Evolutionary conservation across 2,888 invertebrate genomes (phyloP), one percentile per base, ranked within the genome.

Genomic region (Doris montereyensis): DNA sequence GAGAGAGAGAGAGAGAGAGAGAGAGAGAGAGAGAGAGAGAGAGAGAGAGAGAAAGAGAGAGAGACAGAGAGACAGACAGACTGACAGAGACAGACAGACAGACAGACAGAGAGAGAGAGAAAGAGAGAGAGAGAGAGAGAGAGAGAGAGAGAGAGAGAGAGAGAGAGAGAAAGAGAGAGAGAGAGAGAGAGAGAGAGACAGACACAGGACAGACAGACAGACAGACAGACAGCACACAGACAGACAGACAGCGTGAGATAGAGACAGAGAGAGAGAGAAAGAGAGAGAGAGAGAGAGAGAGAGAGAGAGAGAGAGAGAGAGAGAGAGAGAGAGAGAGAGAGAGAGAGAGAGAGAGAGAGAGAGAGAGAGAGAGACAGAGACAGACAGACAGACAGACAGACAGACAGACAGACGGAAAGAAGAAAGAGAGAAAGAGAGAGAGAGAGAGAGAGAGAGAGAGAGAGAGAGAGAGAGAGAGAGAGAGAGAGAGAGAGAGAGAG

Each of bases 71-170:
- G 13, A n/a, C 34, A 34, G 58, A 65, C 34, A 65, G 35, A 34
- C 8, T 21, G 24, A 76, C 34, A 65, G 62, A 60, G 34, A 76
- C 35, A 76, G 60, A 65, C n/a, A 34, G 65, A 65, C 34, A 65
- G 65, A 65, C 24, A 76, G 60, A 65, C 30, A 65, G 76, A 65
- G 8, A 60, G 30, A 76, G 35, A 65, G 60, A 60, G 62, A 76
- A 24, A 65, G 62, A 65, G 65, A 76, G 32, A 60, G 34, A 65
- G 35, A 76, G 26, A 76, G 62, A 62, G 60, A 65, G 65, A 76
- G 28, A 57, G 57, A 74, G 60, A 34, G 21, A 75, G 35, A 34
- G 60, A 34, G 62, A 75, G 34, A 65, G 60, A 24, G 52, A 68
- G 52, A 8, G 28, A 26, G 41, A 30, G 57, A 28, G 67, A 32